Evolutionary conservation across 2,888 invertebrate species (phyloP), one percentile per base, ranked within the genome.

Genomic region (Drosophila ochracea): DNA sequence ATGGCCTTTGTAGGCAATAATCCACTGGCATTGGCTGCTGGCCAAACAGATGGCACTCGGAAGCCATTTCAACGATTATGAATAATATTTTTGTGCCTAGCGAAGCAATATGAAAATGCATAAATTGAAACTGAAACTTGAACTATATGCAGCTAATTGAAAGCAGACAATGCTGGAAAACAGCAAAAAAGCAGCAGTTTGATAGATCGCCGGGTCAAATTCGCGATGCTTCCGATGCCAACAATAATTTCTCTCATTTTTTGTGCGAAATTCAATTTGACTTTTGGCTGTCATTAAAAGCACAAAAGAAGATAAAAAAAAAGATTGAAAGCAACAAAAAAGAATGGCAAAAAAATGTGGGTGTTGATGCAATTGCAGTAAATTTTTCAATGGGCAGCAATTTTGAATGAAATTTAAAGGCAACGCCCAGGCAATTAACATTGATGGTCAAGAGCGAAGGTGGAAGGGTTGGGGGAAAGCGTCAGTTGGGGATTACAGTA

Each of bases 141-240:
- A 87, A 79, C 90, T 82, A 75, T 82, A 78, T 89, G 76, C 71
- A 84, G 90, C 90, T 85, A 85, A 85, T 85, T 85, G 90, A 79
- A 82, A 68, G 47, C 83, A 43, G 70, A 70, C 79, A 75, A 75
- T 74, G 37, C 11, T 19, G 53, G 11, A 43, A 50, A n/a, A 13
- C 1, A 30, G 21, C 13, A 57, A 58, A 41, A 64, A 37, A 55
- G 59, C 68, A 73, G 68, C 55, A 65, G 57, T 75, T 71, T 82
- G 77, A 78, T 87, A 84, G 68, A 89, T 76, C 54, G 59, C 53
- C 35, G 31, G 35, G 41, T 35, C 61, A 37, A 62, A 73, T 55
- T 37, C 16, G 19, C 47, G 33, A 30, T 52, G 55, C 57, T n/a
- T 21, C 35, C n/a, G 69, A 41, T 69, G 73, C 77, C 81, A 71